phyloP scores from a whole-genome alignment of 1,140 invertebrate genomes.

The Drosophila sproati region DNA sequence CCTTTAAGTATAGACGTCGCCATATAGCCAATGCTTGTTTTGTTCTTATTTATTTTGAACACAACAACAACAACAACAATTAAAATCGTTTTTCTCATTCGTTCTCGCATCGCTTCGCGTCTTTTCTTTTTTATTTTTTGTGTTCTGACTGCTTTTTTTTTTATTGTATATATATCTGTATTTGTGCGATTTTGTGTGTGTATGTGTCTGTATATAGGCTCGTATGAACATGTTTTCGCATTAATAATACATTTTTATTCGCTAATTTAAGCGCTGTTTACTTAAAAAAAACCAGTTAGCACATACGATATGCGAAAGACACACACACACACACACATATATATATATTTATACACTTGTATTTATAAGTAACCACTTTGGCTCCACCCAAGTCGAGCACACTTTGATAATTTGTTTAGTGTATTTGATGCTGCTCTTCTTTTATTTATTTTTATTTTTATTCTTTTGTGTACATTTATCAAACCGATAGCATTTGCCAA shows the following conservation, averaged over 20 bases:
- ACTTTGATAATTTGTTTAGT: constrained; percentile 70
- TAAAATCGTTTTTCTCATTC: constrained; percentile 36
- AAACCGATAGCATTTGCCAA: constrained; percentile 33
- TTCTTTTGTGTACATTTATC: constrained; percentile 18
- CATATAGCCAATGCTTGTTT: constrained; percentile 24
- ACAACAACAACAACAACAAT: constrained; percentile 54
- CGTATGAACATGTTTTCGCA: constrained; percentile 80
- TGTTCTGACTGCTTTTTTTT: constrained; percentile 19
- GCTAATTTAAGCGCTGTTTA: constrained; percentile 79
- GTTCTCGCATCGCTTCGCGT: constrained; percentile 33
- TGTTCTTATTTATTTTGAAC: constrained; percentile 47
- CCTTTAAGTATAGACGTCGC: constrained; percentile 47
- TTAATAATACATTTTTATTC: constrained; percentile 83
- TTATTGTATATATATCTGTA: constrained; percentile 24
- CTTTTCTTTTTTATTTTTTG: constrained; percentile 27
- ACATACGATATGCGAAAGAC: constrained; percentile 38
- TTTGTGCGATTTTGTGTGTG: neutral
- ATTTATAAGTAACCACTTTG: constrained; percentile 39
- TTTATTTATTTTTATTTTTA: constrained; percentile 17
- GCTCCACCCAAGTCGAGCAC: constrained; percentile 67
- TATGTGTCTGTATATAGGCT: constrained; percentile 41
- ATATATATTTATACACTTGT: constrained; percentile 12
- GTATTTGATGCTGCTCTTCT: constrained; percentile 24
- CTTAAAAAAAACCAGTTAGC: constrained; percentile 75
- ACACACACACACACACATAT: constrained; percentile 14